A percentile compares a stretch with the other conserved stretches of the same genome.
Conservation (phyloP, 1,140 invertebrate species). For the Drosophila simulans region DNA sequence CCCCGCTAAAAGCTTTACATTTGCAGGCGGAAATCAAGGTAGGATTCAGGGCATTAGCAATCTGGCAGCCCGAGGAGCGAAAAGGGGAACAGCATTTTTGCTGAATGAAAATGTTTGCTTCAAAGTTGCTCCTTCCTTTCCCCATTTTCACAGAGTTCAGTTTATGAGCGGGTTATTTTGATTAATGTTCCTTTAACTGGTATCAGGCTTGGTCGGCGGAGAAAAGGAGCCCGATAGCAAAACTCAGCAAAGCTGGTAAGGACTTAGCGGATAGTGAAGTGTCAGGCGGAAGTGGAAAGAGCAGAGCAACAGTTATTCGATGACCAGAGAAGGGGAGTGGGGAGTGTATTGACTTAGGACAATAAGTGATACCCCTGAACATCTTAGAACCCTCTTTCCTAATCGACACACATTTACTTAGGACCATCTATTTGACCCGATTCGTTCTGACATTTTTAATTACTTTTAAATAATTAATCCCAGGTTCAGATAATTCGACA, state of each 20-base stretch:
- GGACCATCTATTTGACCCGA: conserved; percentile 19
- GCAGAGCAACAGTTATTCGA: conserved; percentile 45
- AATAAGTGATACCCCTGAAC: conserved; percentile 16
- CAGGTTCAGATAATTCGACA: conserved; percentile 18
- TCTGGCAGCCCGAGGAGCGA: conserved; percentile 20
- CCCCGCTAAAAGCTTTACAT: conserved; percentile 36
- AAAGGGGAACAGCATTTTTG: conserved; percentile 48
- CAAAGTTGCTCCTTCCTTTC: conserved; percentile 33
- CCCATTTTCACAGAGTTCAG: conserved; percentile 28
- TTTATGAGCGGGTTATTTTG: conserved; percentile 62
- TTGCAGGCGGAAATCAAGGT: conserved; percentile 58
- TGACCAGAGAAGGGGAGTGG: neutral
- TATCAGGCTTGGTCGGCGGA: conserved; percentile 13
- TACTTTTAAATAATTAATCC: conserved; percentile 49
- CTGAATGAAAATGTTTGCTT: conserved; percentile 45
- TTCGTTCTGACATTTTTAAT: conserved; percentile 61
- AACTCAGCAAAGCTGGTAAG: conserved; percentile 23
- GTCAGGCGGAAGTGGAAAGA: conserved; percentile 22
- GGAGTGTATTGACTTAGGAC: conserved; percentile 12
- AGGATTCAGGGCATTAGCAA: conserved; percentile 44
- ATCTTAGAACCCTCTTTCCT: neutral
- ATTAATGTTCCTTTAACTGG: conserved; percentile 57
- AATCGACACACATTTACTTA: conserved; percentile 14
- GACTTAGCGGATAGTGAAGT: conserved; percentile 33
- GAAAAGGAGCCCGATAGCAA: neutral